Percentiles rank a stretch among this genome's conserved stretches.
phyloP scores from a whole-genome alignment of 2,797 vertebrate species.

The Gymnocypris eckloni region DNA sequence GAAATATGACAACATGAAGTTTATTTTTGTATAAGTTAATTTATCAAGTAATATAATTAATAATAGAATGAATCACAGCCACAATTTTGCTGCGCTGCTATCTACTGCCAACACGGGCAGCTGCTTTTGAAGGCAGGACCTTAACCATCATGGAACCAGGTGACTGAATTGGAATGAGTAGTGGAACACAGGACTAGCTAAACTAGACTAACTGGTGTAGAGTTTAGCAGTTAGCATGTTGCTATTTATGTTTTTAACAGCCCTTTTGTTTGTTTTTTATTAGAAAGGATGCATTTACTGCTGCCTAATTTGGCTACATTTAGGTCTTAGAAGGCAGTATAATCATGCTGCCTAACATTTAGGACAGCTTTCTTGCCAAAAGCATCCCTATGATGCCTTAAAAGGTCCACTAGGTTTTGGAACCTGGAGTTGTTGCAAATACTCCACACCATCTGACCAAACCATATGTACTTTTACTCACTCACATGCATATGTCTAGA shows the following conservation, averaged over 20 bases:
- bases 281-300: background rate
- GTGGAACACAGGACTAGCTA: background rate
- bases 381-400: background rate
- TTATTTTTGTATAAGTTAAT: too few species aligned
- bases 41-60: too few species aligned
- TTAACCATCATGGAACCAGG: background rate
- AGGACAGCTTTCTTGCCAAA: slow-evolving; percentile 9
- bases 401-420: slow-evolving; percentile 17
- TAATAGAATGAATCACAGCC: too few species aligned
- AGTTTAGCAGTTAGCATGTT: background rate
- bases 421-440: background rate
- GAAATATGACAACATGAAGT: too few species aligned
- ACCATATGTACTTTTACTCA: slow-evolving; percentile 5
- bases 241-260: background rate
- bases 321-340: background rate
- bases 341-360: background rate
- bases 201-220: background rate
- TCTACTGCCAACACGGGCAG: background rate
- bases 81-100: too few species aligned
- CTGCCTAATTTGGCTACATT: background rate
- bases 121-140: background rate
- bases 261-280: background rate
- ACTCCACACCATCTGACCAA: slow-evolving; percentile 13
- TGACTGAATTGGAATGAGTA: background rate
- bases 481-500: slow-evolving; percentile 10